These are phyloP conservation scores for Oncorhynchus nerka DNA, from an alignment of 2,113 vertebrate species.

Conservation along the genomic window DNA sequence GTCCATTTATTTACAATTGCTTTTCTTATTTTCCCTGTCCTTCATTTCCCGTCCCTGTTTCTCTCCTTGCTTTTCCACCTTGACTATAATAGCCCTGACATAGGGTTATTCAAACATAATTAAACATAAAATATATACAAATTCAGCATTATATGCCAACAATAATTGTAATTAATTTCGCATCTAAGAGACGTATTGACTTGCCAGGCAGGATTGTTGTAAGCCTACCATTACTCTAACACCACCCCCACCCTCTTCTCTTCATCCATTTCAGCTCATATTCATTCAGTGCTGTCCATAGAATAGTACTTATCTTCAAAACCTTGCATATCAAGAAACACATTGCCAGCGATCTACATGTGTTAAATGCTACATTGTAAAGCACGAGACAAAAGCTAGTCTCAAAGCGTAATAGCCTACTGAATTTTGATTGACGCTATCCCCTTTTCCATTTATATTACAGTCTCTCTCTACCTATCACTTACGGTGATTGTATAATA, in stretches of 20 bases:
- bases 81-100: slow-evolving; percentile 21
- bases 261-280: slow-evolving; percentile 42
- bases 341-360: slow-evolving; percentile 25
- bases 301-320: slow-evolving; percentile 32
- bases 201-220: slow-evolving; percentile 49
- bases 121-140: slow-evolving; percentile 13
- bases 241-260: slow-evolving; percentile 33
- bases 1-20: slow-evolving; percentile 41
- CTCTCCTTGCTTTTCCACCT: slow-evolving; percentile 24
- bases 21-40: slow-evolving; percentile 41
- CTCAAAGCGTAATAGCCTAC: slow-evolving; percentile 8
- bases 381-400: not conserved
- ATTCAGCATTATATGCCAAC: slow-evolving; percentile 19
- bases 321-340: slow-evolving; percentile 46
- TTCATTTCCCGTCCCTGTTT: slow-evolving; percentile 38
- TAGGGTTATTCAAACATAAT: not conserved
- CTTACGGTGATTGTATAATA: slow-evolving; percentile 18
- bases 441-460: not conserved
- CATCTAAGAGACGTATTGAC: slow-evolving; percentile 56
- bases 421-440: not conserved
- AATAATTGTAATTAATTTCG: slow-evolving; percentile 58
- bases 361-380: slow-evolving; percentile 18
- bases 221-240: slow-evolving; percentile 61
- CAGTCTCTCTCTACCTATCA: slow-evolving; percentile 6
- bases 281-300: slow-evolving; percentile 42